A percentile compares a stretch with the other conserved stretches of the same genome.
These are phyloP conservation scores for Philotrypesis tridentata DNA, from an alignment of 1,140 invertebrate species.

Conservation along the genomic window DNA sequence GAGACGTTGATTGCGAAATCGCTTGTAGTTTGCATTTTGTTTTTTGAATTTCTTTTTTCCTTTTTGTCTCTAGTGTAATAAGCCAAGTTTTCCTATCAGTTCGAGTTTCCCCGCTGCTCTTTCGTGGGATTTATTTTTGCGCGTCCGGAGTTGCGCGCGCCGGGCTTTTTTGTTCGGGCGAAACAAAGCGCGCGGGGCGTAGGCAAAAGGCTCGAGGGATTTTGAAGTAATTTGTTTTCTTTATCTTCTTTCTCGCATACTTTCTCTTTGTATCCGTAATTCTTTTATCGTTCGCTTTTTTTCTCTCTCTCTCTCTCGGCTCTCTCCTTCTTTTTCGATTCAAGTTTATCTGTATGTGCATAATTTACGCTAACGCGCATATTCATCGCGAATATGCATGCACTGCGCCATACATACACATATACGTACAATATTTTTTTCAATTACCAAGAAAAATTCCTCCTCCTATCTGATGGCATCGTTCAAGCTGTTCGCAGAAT, in stretches of 20 bases:
- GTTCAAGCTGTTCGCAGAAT: not conserved
- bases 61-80: not conserved
- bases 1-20: not conserved
- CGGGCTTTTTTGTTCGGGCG: not conserved
- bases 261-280: conserved; percentile 15
- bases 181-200: not conserved
- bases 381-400: not conserved
- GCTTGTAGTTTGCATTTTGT: not conserved
- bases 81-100: not conserved
- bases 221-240: conserved; percentile 31
- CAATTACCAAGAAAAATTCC: not conserved
- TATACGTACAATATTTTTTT: no score
- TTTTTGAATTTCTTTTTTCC: no score
- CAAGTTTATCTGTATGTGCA: not conserved
- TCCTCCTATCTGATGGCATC: not conserved
- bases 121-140: conserved; percentile 12
- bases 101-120: not conserved
- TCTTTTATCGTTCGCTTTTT: not conserved
- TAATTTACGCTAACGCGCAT: not conserved
- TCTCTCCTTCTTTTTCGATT: not conserved
- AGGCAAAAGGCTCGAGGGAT: conserved; percentile 6
- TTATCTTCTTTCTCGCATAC: not conserved
- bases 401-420: no score
- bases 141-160: not conserved
- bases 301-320: not conserved